Percentiles rank a stretch among this genome's conserved stretches.
Evolutionary conservation across 1,140 invertebrate species (phyloP).

Genomic region (Drosophila paulistorum): DNA sequence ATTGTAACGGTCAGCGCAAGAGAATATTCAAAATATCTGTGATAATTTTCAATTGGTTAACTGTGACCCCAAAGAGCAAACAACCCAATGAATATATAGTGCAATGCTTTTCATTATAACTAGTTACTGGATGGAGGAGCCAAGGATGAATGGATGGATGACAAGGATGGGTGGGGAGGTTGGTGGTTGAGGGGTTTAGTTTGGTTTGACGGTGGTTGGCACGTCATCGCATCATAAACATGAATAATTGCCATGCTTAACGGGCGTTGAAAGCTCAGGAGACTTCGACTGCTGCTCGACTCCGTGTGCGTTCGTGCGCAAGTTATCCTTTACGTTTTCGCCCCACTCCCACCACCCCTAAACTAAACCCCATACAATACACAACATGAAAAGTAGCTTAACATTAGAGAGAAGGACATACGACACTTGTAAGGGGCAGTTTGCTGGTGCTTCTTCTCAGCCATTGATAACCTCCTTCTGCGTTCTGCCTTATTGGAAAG

Average conservation of each 20-base stretch:
- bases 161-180: background rate
- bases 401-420: slow-evolving; percentile 73
- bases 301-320: slow-evolving; percentile 58
- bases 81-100: background rate
- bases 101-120: background rate
- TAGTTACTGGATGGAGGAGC: background rate
- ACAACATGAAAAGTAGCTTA: slow-evolving; percentile 75
- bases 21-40: background rate
- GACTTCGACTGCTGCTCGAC: slow-evolving; percentile 33
- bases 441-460: slow-evolving; percentile 31
- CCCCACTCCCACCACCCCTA: background rate
- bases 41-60: slow-evolving; percentile 11
- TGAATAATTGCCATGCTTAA: slow-evolving; percentile 77
- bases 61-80: slow-evolving; percentile 5
- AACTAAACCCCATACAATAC: background rate
- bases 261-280: slow-evolving; percentile 71
- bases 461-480: slow-evolving; percentile 46
- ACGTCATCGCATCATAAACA: slow-evolving; percentile 75
- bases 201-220: slow-evolving; percentile 25
- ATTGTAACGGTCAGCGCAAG: background rate
- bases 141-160: background rate
- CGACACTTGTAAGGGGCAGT: slow-evolving; percentile 67
- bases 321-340: slow-evolving; percentile 9
- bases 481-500: slow-evolving; percentile 24
- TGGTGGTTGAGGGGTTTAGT: background rate